Evolutionary conservation across 2,113 vertebrate species (phyloP).

Genomic region (Zingel zingel): DNA sequence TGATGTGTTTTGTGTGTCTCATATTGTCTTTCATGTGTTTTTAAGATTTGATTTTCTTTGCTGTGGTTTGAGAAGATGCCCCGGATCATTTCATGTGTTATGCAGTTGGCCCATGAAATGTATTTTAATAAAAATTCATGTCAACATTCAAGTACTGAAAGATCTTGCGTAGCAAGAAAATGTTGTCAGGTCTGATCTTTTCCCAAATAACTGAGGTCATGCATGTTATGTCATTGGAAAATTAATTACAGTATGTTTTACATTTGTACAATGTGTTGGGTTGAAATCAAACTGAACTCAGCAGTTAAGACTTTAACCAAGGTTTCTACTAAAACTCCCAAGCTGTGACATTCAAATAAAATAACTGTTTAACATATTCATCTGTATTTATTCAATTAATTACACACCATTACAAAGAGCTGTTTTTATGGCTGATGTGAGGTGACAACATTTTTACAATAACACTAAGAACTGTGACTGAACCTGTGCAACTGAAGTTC

Average conservation of each 20-base stretch:
- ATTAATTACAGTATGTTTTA: neutral
- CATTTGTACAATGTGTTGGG: neutral
- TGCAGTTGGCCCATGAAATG: conserved; percentile 1
- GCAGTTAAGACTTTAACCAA: conserved; percentile 13
- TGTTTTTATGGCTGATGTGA: conserved; percentile 7
- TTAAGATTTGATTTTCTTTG: conserved; percentile 7
- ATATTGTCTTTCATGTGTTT: neutral
- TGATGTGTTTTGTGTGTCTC: conserved; percentile 21
- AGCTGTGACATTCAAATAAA: conserved; percentile 6
- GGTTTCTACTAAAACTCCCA: conserved; percentile 4
- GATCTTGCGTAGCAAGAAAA: neutral
- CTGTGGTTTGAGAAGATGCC: conserved; percentile 30
- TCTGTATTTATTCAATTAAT: conserved; percentile 19
- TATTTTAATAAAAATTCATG: conserved; percentile 23
- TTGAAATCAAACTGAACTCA: conserved; percentile 7
- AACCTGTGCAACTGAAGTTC: neutral
- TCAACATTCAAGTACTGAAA: neutral
- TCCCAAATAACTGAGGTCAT: conserved; percentile 5
- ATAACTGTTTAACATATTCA: conserved; percentile 4
- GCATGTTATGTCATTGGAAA: conserved; percentile 1
- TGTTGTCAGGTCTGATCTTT: neutral
- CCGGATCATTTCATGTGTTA: conserved; percentile 19
- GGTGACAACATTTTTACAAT: neutral
- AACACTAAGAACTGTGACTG: neutral
- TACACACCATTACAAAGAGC: neutral